Percentiles rank a stretch among this genome's conserved stretches.
phyloP scores from a whole-genome alignment of 1,140 invertebrate genomes.

The Chrysopa pallens region DNA sequence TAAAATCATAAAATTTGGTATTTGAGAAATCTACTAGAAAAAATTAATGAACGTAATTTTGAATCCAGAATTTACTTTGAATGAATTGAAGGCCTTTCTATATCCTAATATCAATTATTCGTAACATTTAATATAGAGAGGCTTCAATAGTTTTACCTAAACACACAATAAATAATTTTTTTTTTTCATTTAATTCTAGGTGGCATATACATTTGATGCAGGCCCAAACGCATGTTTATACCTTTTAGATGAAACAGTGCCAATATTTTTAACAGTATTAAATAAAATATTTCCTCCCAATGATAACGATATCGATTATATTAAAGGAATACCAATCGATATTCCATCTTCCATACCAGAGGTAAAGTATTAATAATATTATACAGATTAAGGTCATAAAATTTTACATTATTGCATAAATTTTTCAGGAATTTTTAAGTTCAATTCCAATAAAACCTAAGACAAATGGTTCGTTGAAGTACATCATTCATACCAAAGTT shows the following conservation, averaged over 20 bases:
- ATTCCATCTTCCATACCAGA: constrained; percentile 11
- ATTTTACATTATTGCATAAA: constrained; percentile 1
- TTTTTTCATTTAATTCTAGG: constrained; percentile 24
- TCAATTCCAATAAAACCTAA: constrained; percentile 24
- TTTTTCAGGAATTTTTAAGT: constrained; percentile 23
- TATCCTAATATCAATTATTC: too few species aligned
- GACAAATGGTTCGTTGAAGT: constrained; percentile 44
- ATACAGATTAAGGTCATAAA: constrained; percentile 1
- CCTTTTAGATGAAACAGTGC: constrained; percentile 57
- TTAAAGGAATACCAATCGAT: constrained; percentile 31
- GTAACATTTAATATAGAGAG: too few species aligned
- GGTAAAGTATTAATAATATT: constrained; percentile 8
- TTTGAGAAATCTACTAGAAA: too few species aligned
- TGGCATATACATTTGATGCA: constrained; percentile 94
- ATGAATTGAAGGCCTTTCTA: too few species aligned
- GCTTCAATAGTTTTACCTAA: too few species aligned
- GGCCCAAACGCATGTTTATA: constrained; percentile 92
- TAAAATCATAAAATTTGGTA: too few species aligned
- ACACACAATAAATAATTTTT: too few species aligned
- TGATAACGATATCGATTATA: constrained; percentile 27
- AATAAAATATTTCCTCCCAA: constrained; percentile 51
- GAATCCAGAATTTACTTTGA: too few species aligned
- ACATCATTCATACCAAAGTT: constrained; percentile 67
- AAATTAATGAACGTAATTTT: too few species aligned
- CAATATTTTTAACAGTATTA: constrained; percentile 42